Evolutionary conservation across 1,140 invertebrate species (phyloP), one percentile per base, ranked within the genome.

Genomic region (Doryteuthis pealeii): DNA sequence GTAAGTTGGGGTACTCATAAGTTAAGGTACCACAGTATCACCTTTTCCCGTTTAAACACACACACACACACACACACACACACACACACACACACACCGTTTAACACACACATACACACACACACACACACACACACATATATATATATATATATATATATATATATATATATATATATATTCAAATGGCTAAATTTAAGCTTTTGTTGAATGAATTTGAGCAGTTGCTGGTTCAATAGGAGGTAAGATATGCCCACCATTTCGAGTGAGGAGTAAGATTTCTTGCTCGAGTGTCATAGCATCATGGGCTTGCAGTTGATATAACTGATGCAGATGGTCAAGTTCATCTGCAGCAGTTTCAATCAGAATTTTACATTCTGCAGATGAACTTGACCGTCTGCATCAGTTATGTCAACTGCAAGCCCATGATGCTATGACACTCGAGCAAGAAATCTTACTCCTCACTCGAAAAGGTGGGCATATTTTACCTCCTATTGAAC

Each of bases 181-280:
- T 40, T 40, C 35, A 40, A 40, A 40, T 40, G 35, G 10, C 35
- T 5, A 3, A 22, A 79, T 74, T 62, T 77, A 77, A 68, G 80
- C 76, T 81, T 80, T 22, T 73, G 72, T n/a, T 81, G n/a, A n/a
- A n/a, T n/a, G 79, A 70, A 74, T 82, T 68, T 85, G 84, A 31
- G 85, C 80, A 43, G 87, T 75, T 0, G 85, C 85, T 0, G 85
- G 85, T 72, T 88, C 85, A n/a, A 83, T 84, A 2, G 86, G 87
- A 5, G 87, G 87, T 43, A 88, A 77, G 43, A 88, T 87, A 72
- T 87, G 86, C 15, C 88, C 87, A 40, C 87, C 88, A 79, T 89
- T 89, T 14, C 85, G 66, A 2, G 87, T 87, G 2, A 89, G 76
- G 32, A 88, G 75, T 71, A 84, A 79, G 22, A 88, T 88, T 74